Base-by-base conservation (phyloP, 2,888 invertebrate species). In the Archips xylosteana region DNA sequence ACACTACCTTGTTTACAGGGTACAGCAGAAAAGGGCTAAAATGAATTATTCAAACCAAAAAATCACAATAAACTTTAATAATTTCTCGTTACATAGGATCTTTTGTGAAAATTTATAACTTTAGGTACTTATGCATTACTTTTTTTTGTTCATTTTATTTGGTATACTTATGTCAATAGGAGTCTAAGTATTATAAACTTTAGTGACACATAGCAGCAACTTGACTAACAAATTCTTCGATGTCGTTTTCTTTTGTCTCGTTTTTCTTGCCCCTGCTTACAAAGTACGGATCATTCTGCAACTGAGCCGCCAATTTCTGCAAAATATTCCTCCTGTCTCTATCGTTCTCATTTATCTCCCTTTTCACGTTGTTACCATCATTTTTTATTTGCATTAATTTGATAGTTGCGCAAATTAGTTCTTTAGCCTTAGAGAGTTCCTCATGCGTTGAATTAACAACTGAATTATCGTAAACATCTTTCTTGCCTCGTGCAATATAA, bases 401-500 rank as follows among this genome's bases (percentile, higher is more conserved):
- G 34, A 92, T 81, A 3, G 90, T 86, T 23, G 91, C 84, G 77
- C 94, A 94, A 61, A 94, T 86, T 2, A 94, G 80, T 66, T 93
- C 89, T 75, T 87, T 91, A 2, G 85, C 86, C 81, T 90, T 94
- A 0, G 72, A 63, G 51, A 85, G 81, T 65, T 87, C 85, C 1
- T 87, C 83, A 34, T 76, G 78, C 32, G 82, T 83, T 1, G 81
- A 70, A 71, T 87, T 88, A 9, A 71, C 78, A 36, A 77, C 76
- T 74, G 83, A 85, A 9, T 69, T 75, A n/a, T 65, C 39, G 3
- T 79, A 78, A 0, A 39, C 57, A 74, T 87, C 83, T 77, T 94
- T 95, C 79, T 95, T 95, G n/a, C 95, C 95, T 81, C 95, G 84
- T 0, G 94, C 95, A 62, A 95, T 95, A 70, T 93, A 95, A 79